A percentile compares a stretch with the other conserved stretches of the same genome.
Evolutionary conservation across 2,797 vertebrate species (phyloP).

Genomic region (Hyperoplus lanceolatus): DNA sequence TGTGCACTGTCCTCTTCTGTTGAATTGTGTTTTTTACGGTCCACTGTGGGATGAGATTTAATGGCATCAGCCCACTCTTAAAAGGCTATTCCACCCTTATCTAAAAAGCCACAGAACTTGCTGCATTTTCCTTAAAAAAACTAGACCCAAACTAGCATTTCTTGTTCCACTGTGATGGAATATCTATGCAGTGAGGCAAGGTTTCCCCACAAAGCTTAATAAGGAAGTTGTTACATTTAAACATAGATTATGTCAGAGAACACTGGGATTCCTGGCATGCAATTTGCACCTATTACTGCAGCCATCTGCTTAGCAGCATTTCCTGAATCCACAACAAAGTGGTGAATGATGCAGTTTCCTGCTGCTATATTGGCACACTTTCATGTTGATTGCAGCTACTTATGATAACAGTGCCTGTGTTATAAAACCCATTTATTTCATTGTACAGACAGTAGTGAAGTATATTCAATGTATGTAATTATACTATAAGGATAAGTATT

Average conservation of each 20-base stretch:
- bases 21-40: constrained; percentile 3
- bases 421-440: constrained; percentile 43
- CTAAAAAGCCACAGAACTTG: not conserved
- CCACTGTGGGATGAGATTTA: not conserved
- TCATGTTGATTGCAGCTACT: constrained; percentile 33
- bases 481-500: constrained; percentile 21
- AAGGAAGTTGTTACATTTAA: constrained; percentile 37
- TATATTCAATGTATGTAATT: constrained; percentile 23
- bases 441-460: constrained; percentile 17
- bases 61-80: not conserved
- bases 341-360: constrained; percentile 59
- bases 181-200: constrained; percentile 6
- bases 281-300: constrained; percentile 77
- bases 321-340: constrained; percentile 69
- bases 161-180: not conserved
- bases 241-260: constrained; percentile 48
- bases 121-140: not conserved
- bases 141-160: not conserved
- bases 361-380: constrained; percentile 57
- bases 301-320: constrained; percentile 76
- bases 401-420: constrained; percentile 16
- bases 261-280: constrained; percentile 63
- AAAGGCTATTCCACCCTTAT: not conserved
- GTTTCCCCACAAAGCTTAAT: constrained; percentile 24
- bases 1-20: not conserved